A percentile compares a stretch with the other conserved stretches of the same genome.
Evolutionary conservation across 2,888 invertebrate genomes (phyloP).

Genomic region (Nysson spinosus): DNA sequence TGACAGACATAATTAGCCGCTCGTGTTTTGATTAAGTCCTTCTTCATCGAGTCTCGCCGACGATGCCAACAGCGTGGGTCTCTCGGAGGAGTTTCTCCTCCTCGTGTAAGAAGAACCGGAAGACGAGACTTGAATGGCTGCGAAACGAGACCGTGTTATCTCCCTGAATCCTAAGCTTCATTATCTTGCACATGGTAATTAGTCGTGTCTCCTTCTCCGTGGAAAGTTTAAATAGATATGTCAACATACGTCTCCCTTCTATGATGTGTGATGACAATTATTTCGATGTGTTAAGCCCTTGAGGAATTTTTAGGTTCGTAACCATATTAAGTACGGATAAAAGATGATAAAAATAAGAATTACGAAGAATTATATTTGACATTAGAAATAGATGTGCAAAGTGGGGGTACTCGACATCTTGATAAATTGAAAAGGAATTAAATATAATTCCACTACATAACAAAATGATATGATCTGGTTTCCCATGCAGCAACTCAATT

Average conservation of each 20-base stretch:
- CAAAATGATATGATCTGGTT: conserved; percentile 24
- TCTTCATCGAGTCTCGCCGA: conserved; percentile 32
- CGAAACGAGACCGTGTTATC: conserved; percentile 6
- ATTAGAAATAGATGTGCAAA: too few relatives aligned
- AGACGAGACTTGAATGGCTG: conserved; percentile 9
- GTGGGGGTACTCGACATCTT: too few relatives aligned
- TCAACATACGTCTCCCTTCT: too few relatives aligned
- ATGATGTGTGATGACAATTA: too few relatives aligned
- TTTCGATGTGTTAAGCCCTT: too few relatives aligned
- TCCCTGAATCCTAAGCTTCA: conserved; percentile 23
- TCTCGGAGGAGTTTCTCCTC: background rate
- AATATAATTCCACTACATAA: background rate
- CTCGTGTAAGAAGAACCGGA: background rate
- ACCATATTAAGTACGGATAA: too few relatives aligned
- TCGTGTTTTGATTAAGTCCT: conserved; percentile 58
- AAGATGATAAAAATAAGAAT: too few relatives aligned
- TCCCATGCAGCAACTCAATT: conserved; percentile 37
- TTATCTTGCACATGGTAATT: conserved; percentile 37
- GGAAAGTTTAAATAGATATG: too few relatives aligned
- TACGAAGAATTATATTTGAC: too few relatives aligned
- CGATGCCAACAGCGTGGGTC: background rate
- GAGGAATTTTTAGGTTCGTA: too few relatives aligned
- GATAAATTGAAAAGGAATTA: too few relatives aligned
- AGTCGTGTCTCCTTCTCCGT: background rate
- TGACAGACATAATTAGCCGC: conserved; percentile 57